Evolutionary conservation across 2,888 invertebrate genomes (phyloP).

Genomic region (Nineta flava): DNA sequence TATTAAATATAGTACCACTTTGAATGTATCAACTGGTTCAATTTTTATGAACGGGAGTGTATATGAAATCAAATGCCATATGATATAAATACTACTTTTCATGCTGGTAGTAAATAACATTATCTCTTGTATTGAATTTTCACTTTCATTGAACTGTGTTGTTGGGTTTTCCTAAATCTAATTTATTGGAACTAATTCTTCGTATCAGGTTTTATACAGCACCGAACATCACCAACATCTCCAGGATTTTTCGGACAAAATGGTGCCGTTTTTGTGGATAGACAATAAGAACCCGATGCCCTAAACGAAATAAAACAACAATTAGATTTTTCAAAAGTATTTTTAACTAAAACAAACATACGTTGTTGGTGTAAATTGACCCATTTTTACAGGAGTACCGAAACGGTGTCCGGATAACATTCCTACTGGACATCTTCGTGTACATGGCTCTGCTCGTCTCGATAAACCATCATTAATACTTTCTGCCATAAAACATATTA

Average conservation of each 20-base stretch:
- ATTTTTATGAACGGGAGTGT: no score
- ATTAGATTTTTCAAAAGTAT: conserved; percentile 3
- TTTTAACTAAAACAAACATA: conserved; percentile 20
- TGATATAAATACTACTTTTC: no score
- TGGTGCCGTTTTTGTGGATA: conserved; percentile 45
- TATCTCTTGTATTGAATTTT: no score
- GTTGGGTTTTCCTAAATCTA: no score
- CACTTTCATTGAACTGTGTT: no score
- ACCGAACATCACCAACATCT: conserved; percentile 45
- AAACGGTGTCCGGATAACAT: conserved; percentile 33
- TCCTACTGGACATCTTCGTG: conserved; percentile 53
- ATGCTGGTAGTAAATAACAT: no score
- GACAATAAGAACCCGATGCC: conserved; percentile 52
- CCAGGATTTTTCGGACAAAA: conserved; percentile 45
- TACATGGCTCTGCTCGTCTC: conserved; percentile 49
- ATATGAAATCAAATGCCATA: no score
- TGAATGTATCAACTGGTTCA: no score
- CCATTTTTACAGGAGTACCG: conserved; percentile 44
- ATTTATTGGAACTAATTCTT: no score
- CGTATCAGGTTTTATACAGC: conserved; percentile 34
- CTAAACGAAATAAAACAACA: conserved; percentile 25
- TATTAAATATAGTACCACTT: no score
- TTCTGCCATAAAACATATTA: conserved; percentile 65
- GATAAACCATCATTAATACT: conserved; percentile 42
- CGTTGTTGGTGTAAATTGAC: conserved; percentile 56